Evolutionary conservation across 2,888 invertebrate genomes (phyloP), one percentile per base, ranked within the genome.

Genomic region (Drosophila meridiana): DNA sequence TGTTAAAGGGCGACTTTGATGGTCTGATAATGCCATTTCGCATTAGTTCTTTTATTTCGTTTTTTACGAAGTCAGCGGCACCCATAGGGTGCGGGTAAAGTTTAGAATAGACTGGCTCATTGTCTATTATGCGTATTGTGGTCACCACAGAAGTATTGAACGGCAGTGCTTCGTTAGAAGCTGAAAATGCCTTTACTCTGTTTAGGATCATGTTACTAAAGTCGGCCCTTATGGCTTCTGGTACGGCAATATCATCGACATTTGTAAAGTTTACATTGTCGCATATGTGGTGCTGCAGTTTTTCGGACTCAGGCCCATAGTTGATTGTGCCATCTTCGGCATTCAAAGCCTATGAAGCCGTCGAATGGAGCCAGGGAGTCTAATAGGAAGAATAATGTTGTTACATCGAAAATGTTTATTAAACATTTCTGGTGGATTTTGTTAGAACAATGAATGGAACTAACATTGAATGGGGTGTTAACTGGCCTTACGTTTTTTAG

Each of bases 91-190:
- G 52, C 0, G 43, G 43, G 20, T 43, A 26, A 9, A 43, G 43
- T 20, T 52, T 52, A 8, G 52, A 52, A n/a, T 20, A 52, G n/a
- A 52, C 20, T 4, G 52, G 52, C 52, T 52, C 11, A n/a, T n/a
- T 20, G 20, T 34, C 52, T 11, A 32, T n/a, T 32, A 32, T 50
- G 14, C 32, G 32, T 32, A 32, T 32, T 32, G 32, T 32, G 4
- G 50, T n/a, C 32, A 50, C 50, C 9, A 50, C 32, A 50, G 32
- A 52, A 20, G 32, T 52, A 34, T 52, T 52, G 11, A 52, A 52
- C 30, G 28, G 30, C 30, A 48, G 1, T 30, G 48, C 30, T 7
- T 48, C 48, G 30, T 30, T 30, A 48, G 48, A 30, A 14, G 30
- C 13, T 13, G 45, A 13, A 13, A 45, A 45, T 45, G 26, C 5